Evolutionary conservation across 2,113 vertebrate species (phyloP), one percentile per base, ranked within the genome.

Genomic region (Spermophilus dauricus): DNA sequence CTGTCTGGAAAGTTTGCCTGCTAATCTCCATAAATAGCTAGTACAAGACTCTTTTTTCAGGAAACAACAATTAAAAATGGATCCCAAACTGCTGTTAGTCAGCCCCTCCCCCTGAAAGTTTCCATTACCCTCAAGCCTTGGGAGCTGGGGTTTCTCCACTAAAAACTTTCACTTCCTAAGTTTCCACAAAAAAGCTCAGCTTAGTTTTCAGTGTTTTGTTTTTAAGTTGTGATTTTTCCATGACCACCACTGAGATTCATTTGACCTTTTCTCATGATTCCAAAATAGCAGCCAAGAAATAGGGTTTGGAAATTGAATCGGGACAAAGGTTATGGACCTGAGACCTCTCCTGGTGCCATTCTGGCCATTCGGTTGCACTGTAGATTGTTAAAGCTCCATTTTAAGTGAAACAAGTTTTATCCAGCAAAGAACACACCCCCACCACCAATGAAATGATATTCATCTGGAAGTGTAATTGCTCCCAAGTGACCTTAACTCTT

Each of bases 221-320:
- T 94, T 65, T 63, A 70, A 76, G 10, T 34, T 95, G 53, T 72
- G n/a, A 76, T 94, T 89, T 95, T 88, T 95, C 94, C 89, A 94
- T 97, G 91, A 39, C 51, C 45, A 91, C 92, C 28, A 4, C 82
- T 61, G 48, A 83, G 63, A 91, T 72, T 51, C 37, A 61, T 0
- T 3, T 91, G 88, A 94, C 12, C 24, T 94, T 89, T 67, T 61
- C 89, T 75, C 30, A 5, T 34, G 22, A 39, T 84, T 97, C 89
- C 51, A 70, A 91, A 98, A 65, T n/a, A 70, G 75, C 75, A 81
- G 48, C 88, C 91, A 96, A 96, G 63, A 96, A 83, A 53, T 10
- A 30, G 17, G 42, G 11, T 63, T 95, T 95, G 86, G 94, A 96
- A 96, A 81, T 6, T 63, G 72, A 94, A 94, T 61, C 18, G 0